A percentile compares a stretch with the other conserved stretches of the same genome.
Evolutionary conservation across 2,888 invertebrate genomes (phyloP).

Genomic region (Drosophila leonis): DNA sequence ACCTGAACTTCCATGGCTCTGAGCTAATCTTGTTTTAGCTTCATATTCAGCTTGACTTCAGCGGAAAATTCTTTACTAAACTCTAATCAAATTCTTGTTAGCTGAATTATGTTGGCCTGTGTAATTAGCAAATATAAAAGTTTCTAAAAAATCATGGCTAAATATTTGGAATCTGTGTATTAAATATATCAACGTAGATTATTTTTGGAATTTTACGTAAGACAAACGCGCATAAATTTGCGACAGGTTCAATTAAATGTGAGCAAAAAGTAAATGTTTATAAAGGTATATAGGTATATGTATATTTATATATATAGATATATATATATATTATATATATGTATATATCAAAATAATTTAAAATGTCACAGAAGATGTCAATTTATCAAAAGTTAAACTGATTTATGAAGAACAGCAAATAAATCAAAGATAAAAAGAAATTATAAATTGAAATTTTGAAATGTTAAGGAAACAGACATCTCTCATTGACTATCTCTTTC

Average conservation of each 20-base stretch:
- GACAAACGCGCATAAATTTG: background rate
- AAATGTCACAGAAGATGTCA: conserved; percentile 1
- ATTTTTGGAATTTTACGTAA: conserved; percentile 15
- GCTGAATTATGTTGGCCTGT: background rate
- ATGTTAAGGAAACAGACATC: background rate
- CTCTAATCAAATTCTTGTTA: background rate
- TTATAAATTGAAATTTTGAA: background rate
- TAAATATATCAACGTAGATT: background rate
- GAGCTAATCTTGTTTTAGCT: too few relatives aligned
- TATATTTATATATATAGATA: too few relatives aligned
- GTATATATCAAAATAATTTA: background rate
- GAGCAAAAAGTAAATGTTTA: background rate
- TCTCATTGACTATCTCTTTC: background rate
- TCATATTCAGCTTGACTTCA: too few relatives aligned
- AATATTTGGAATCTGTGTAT: background rate
- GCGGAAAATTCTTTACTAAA: background rate
- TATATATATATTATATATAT: too few relatives aligned
- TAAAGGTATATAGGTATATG: too few relatives aligned
- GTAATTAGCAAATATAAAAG: conserved; percentile 1
- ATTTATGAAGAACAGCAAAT: background rate
- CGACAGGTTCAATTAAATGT: background rate
- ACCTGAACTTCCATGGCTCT: too few relatives aligned
- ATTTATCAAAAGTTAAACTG: background rate
- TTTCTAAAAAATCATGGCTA: background rate
- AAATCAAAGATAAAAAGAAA: background rate